Evolutionary conservation across 2,888 invertebrate species (phyloP), one percentile per base, ranked within the genome.

Genomic region (Drosophila neotestacea): DNA sequence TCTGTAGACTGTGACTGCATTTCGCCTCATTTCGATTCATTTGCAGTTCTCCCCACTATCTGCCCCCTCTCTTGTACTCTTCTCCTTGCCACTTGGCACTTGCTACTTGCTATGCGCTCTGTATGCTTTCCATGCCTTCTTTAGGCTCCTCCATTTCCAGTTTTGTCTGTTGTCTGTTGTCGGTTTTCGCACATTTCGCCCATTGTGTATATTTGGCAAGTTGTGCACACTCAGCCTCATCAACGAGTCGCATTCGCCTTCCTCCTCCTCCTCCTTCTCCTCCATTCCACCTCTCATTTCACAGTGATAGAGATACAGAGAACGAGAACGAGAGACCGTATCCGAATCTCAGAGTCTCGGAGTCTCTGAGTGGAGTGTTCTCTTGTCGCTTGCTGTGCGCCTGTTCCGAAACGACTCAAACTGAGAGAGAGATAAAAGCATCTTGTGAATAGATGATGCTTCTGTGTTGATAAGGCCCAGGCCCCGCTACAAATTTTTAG

Each of bases 391-490:
- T 86, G 67, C 91, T 90, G 90, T 81, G 74, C 81, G 91, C 90
- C 90, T 91, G 90, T 82, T 91, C 80, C 78, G 75, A 83, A 83
- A 77, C 86, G 91, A 90, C 90, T 90, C 90, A 90, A 90, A 91
- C 91, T 91, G 90, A 90, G 90, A 90, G 90, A 88, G 90, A 90
- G 90, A 90, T 90, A 91, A 90, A 91, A 90, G 90, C 90, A 89
- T 91, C 90, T 86, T 84, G 80, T 78, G 82, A 36, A 77, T 79
- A 83, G 85, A 77, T 89, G 90, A 90, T 88, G 89, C 84, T 86
- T 83, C 90, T 88, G 90, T 86, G 90, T 88, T 86, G 86, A 86
- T 86, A 89, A 86, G 88, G 73, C 85, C 66, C 56, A 81, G 68
- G 56, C 67, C 80, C 63, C 76, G 59, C 65, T 34, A 63, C 69